These are phyloP conservation scores for Gymnogyps californianus DNA, from an alignment of 2,113 vertebrate species.

Conservation along the genomic window DNA sequence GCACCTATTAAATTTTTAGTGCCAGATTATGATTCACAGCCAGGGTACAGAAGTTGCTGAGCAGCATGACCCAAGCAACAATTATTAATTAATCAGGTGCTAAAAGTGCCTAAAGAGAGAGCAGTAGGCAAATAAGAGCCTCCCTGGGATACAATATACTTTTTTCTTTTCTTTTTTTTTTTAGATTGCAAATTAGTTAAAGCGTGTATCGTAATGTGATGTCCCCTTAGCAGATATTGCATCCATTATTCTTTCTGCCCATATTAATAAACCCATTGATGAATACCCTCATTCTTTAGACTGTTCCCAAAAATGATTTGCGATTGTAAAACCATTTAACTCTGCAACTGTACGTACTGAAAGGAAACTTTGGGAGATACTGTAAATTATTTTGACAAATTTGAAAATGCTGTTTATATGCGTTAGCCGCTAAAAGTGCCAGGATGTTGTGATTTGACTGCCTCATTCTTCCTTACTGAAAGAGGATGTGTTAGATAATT, in stretches of 20 bases:
- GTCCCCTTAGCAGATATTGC: conserved; percentile 3
- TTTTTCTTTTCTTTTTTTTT: neutral
- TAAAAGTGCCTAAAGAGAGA: conserved; percentile 40
- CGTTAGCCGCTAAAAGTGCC: neutral
- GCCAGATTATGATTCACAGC: conserved; percentile 48
- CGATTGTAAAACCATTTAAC: conserved; percentile 7
- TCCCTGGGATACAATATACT: neutral
- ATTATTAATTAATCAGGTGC: conserved; percentile 56
- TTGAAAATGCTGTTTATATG: conserved; percentile 29
- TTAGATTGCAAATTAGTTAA: neutral
- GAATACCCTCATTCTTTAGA: neutral
- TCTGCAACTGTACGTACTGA: neutral
- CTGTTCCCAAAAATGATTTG: conserved; percentile 25
- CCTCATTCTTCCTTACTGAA: neutral
- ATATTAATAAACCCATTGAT: conserved; percentile 10
- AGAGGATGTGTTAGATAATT: neutral
- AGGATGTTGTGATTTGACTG: neutral
- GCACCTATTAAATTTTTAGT: conserved; percentile 53
- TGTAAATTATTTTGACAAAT: conserved; percentile 19
- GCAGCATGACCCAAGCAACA: conserved; percentile 27
- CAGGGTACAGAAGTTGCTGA: neutral
- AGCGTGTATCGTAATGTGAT: neutral
- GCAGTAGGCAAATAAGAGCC: conserved; percentile 20
- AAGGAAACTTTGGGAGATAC: neutral
- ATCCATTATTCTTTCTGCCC: conserved; percentile 23